Conservation (phyloP, 1,140 invertebrate species). For the Atopsyche davidsoni region DNA sequence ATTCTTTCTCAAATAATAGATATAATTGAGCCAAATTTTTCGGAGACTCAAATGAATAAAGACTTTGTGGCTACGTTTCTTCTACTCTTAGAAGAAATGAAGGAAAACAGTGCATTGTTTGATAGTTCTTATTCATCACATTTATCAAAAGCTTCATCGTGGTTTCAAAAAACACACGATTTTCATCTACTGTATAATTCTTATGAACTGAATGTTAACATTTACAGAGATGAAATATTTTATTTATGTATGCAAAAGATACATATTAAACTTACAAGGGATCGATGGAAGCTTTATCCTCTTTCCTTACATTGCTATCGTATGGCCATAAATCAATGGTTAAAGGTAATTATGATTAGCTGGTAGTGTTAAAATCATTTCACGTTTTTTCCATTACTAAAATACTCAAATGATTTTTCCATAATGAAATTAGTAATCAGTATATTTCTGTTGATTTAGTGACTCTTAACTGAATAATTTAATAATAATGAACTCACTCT, state of each 20-base stretch:
- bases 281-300: constrained; percentile 24
- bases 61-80: constrained; percentile 19
- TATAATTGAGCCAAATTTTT: constrained; percentile 5
- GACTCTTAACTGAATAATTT: not conserved
- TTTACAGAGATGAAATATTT: constrained; percentile 18
- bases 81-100: constrained; percentile 22
- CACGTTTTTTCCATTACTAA: not conserved
- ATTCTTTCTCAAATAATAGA: constrained; percentile 11
- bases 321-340: constrained; percentile 11
- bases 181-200: constrained; percentile 3
- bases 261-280: constrained; percentile 26
- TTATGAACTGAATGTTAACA: not conserved
- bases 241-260: constrained; percentile 20
- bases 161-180: constrained; percentile 12
- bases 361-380: not conserved
- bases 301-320: constrained; percentile 19
- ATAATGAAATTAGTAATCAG: not conserved
- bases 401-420: not conserved
- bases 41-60: constrained; percentile 1
- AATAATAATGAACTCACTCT: not conserved
- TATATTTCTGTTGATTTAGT: not conserved
- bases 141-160: not conserved
- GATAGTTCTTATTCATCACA: constrained; percentile 13
- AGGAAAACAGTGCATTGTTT: constrained; percentile 12
- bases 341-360: constrained; percentile 16